Evolutionary conservation across 1,140 invertebrate species (phyloP), one percentile per base, ranked within the genome.

Genomic region (Lasaia peninsularis): DNA sequence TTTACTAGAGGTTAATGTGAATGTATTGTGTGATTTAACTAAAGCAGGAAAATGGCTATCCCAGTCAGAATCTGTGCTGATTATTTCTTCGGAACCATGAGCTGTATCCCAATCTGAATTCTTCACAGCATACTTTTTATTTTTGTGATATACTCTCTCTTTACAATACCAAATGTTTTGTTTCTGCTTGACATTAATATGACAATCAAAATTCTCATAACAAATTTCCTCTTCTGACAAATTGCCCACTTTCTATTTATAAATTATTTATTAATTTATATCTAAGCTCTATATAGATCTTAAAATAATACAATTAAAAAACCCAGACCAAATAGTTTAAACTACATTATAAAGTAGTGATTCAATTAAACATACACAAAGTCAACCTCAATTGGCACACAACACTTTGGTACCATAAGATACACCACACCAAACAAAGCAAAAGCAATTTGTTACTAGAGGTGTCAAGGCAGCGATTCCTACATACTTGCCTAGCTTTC

Each of bases 41-140:
- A 88, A 57, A 56, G 81, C 83, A 32, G 85, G 85, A 67, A 86
- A 88, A 57, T 85, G 78, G 40, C 60, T 80, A 50, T 88, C 81
- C 81, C 83, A 88, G 62, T 86, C 81, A 6, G 80, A 85, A 62
- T 85, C 77, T 21, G 76, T 78, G 56, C 70, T 83, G 54, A 83
- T 75, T 51, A 82, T 77, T 57, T 86, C 83, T 65, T 86, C 78
- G 55, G 78, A 80, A 44, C 71, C 74, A 56, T 77, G 70, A 49
- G 48, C 52, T 56, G 51, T 69, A 65, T 73, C 80, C 10, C 75
- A 53, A 49, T 77, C 71, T 55, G 24, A 60, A 67, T 71, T 50
- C 51, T 54, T 24, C 37, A 31, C 50, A 53, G 57, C 56, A 60
- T 71, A 75, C 40, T 58, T 52, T 76, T 74, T 86, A 44, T 63